Evolutionary conservation across 2,113 vertebrate genomes (phyloP).

Genomic region (Picathartes gymnocephalus): DNA sequence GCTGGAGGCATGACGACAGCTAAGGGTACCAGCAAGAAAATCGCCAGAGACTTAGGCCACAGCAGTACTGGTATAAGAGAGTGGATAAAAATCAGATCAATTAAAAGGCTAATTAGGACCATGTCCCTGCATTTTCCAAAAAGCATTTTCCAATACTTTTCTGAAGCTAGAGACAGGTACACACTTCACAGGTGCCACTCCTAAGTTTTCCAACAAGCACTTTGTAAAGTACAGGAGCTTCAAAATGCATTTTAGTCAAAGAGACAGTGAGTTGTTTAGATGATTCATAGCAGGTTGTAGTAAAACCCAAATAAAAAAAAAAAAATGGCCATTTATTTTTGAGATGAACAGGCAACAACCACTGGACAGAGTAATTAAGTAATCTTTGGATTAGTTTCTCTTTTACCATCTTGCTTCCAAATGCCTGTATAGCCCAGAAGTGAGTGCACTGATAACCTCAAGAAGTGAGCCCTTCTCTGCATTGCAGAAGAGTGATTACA

Average conservation of each 20-base stretch:
- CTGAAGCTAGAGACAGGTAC: neutral
- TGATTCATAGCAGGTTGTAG: neutral
- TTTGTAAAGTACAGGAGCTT: neutral
- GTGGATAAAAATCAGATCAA: neutral
- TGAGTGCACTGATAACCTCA: fast-evolving
- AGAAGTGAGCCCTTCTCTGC: neutral
- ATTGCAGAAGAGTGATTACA: neutral
- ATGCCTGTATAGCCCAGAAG: neutral
- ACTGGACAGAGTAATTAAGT: neutral
- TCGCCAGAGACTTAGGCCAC: neutral
- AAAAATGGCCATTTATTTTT: neutral
- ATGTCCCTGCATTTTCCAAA: neutral
- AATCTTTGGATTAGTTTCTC: neutral
- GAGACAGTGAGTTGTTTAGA: neutral
- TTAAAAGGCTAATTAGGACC: neutral
- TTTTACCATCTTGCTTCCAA: neutral
- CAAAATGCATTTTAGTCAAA: neutral
- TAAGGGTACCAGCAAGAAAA: neutral
- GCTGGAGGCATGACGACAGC: neutral
- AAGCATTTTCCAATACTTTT: neutral
- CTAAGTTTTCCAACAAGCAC: neutral
- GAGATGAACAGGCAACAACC: neutral
- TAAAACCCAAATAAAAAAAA: neutral
- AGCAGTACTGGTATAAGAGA: neutral
- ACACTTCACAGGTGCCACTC: neutral